Base-by-base conservation (phyloP, 2,797 vertebrate genomes). In the Hozukius guyotensis region DNA sequence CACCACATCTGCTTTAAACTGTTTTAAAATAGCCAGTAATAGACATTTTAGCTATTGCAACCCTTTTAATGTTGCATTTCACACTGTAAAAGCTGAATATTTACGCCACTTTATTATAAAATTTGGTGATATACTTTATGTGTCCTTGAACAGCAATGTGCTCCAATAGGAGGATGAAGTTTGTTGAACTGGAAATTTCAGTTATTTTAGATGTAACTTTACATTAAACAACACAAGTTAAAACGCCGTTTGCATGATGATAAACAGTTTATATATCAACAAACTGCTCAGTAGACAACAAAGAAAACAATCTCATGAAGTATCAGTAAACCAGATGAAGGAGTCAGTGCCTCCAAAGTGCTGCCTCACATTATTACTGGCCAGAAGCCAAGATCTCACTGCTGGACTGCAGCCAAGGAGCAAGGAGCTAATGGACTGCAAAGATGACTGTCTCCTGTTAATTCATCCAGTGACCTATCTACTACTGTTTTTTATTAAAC, bases 321-420 rank as follows among this genome's bases (percentile, higher is more conserved):
- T 49, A 38, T 81, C 32, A 87, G 66, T 31, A 18, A 32, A 38
- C 63, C 55, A n/a, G 49, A 22, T 18, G 61, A 60, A 74, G 55
- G 9, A 36, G 32, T 82, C 57, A 49, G 36, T 25, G n/a, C 16
- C 29, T 72, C 24, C 13, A 25, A 32, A 73, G 20, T 60, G 72
- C 66, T 38, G 56, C 66, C 31, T 64, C 64, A 29, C 53, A 77
- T 46, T 9, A 25, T 55, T 2, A 38, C 55, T 67, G 84, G 74
- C 60, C 20, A 2, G 16, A 60, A 66, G 53, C 66, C 83, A 71
- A 75, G 56, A 2, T 71, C 12, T 20, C n/a, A 32, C 13, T 14
- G 16, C 42, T 78, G 76, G 72, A 74, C 25, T 14, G 22, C 2
- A 62, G 64, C 46, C 86, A 62, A 72, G 9, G 13, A 27, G 57